Evolutionary conservation across 2,888 invertebrate species (phyloP).

Genomic region (Chironomus riparius): DNA sequence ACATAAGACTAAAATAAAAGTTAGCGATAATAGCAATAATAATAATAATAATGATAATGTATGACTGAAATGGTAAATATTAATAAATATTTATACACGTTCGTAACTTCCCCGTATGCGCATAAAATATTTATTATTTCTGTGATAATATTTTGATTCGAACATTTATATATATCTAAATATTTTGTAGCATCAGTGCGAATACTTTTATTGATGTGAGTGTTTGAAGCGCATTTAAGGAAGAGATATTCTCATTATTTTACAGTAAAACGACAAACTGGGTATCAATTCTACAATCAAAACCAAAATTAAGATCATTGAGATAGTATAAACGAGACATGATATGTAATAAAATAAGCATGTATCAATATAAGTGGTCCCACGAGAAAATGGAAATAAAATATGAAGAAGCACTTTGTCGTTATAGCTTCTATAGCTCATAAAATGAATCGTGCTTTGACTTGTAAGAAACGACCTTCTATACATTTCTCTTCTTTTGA

Average conservation of each 20-base stretch:
- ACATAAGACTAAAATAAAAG: too few species aligned
- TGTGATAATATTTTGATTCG: slow-evolving; percentile 3
- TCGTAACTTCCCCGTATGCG: not conserved
- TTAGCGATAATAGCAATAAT: not conserved
- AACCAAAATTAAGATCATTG: not conserved
- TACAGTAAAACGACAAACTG: too few species aligned
- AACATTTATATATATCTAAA: not conserved
- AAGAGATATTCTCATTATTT: not conserved
- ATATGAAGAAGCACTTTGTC: not conserved
- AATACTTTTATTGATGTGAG: too few species aligned
- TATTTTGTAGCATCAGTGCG: too few species aligned
- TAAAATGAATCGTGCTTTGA: slow-evolving; percentile 2
- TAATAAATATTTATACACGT: not conserved
- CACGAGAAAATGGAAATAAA: not conserved
- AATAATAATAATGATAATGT: not conserved
- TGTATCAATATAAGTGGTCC: not conserved
- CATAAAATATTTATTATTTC: slow-evolving; percentile 7
- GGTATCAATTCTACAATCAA: too few species aligned
- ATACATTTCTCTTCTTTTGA: too few species aligned
- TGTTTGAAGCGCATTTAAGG: not conserved
- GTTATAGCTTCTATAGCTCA: not conserved
- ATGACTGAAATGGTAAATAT: not conserved
- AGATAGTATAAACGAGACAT: not conserved
- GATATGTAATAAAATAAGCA: not conserved
- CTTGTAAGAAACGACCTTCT: not conserved